Conservation (phyloP, 2,888 invertebrate genomes). For the Hetaerina titia region DNA sequence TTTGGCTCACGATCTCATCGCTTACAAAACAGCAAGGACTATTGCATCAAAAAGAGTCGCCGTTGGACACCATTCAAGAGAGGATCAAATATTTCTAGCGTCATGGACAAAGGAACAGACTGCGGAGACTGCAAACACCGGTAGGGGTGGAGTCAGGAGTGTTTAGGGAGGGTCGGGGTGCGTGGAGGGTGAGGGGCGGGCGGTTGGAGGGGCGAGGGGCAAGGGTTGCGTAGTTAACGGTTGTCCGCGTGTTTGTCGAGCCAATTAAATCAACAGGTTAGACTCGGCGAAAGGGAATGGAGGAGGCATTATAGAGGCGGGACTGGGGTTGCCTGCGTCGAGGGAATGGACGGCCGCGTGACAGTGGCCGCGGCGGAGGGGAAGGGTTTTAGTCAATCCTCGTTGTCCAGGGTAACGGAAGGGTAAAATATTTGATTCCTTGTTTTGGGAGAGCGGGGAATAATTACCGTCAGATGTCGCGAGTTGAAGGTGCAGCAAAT, state of each 20-base stretch:
- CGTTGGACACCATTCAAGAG: no score
- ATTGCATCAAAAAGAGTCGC: no score
- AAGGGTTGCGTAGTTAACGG: neutral
- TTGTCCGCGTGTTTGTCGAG: neutral
- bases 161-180: neutral
- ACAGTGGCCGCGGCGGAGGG: neutral
- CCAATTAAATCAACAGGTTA: slow-evolving; percentile 31
- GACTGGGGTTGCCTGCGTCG: neutral
- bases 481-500: no score
- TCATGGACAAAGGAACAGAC: neutral
- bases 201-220: neutral
- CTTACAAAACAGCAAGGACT: no score
- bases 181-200: neutral
- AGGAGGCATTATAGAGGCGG: neutral
- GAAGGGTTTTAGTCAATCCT: neutral
- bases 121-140: neutral
- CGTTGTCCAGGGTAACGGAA: no score
- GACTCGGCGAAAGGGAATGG: neutral
- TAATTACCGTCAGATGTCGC: no score
- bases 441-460: no score
- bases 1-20: no score
- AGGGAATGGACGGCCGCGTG: neutral
- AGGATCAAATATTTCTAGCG: neutral
- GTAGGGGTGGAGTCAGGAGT: neutral
- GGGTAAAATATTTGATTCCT: no score